Base-by-base conservation (phyloP, 2,888 invertebrate species). In the Belgica antarctica region DNA sequence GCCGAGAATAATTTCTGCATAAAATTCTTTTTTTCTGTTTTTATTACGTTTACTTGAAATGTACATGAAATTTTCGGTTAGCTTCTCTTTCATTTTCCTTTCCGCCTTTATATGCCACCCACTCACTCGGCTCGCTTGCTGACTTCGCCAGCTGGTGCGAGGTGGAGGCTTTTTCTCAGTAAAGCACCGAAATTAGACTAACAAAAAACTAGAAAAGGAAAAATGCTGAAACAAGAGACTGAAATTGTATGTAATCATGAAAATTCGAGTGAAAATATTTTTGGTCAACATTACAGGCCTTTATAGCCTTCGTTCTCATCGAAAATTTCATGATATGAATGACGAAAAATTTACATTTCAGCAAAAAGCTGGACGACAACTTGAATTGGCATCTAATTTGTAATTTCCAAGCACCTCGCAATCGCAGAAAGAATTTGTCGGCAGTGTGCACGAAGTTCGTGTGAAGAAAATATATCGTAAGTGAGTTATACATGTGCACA, bases 331-430 rank as follows among this genome's bases (percentile, higher is more conserved):
- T 63, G 63, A 63, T 63, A 25, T 63, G 63, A 63, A 61, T 61
- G 61, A 5, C n/a, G 15, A 61, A 28, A n/a, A 61, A 63, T 63
- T 63, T 63, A 41, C 63, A 63, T 63, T 63, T 41, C 41, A 36
- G 31, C 31, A 62, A n/a, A 28, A 62, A 19, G 19, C 17, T 17
- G 24, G 17, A 36, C 34, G 31, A 22, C 22, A 41, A 36, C 36
- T 63, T 63, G 63, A 63, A 63, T 63, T 63, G 63, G 41, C 63
- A 63, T 36, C 63, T 63, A 63, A 63, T 63, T 63, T 63, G 63
- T 63, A 63, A 61, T 36, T 63, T 63, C 34, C 41, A 41, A 63
- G 36, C 24, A 19, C 62, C 62, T 41, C 41, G 41, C 31, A 31
- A 31, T 31, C 22, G 19, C 52, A 52, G 7, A 31, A 31, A 31